phyloP scores from a whole-genome alignment of 2,888 invertebrate species.

The Pachliopta kotzebuea region DNA sequence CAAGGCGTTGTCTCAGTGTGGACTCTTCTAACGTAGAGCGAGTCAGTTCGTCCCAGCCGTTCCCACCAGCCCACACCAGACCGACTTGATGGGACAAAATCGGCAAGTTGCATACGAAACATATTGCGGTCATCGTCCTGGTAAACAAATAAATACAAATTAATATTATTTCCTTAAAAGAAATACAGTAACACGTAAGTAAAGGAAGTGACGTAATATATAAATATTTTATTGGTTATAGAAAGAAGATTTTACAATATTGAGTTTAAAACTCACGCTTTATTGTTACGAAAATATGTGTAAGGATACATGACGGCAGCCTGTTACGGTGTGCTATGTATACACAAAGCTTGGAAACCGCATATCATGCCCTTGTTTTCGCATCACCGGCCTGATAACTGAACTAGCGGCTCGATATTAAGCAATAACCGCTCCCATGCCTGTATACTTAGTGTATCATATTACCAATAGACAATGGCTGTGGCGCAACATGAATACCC shows the following conservation, averaged over 20 bases:
- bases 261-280: conserved; percentile 59
- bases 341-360: conserved; percentile 51
- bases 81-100: conserved; percentile 97
- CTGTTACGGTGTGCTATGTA: conserved; percentile 40
- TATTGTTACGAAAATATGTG: conserved; percentile 67
- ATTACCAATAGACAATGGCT: conserved; percentile 62
- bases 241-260: conserved; percentile 12
- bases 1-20: conserved; percentile 90
- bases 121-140: conserved; percentile 96
- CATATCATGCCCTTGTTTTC: conserved; percentile 67
- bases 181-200: neutral
- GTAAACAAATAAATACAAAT: conserved; percentile 45
- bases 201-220: neutral
- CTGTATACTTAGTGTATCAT: conserved; percentile 56
- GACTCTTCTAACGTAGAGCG: conserved; percentile 92
- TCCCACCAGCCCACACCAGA: conserved; percentile 95
- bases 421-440: conserved; percentile 72
- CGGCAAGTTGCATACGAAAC: conserved; percentile 97
- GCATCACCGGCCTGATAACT: conserved; percentile 70
- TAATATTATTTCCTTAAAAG: neutral
- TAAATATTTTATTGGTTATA: neutral
- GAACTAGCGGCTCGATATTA: conserved; percentile 62
- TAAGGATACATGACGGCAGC: conserved; percentile 56
- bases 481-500: conserved; percentile 28
- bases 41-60: conserved; percentile 96